Evolutionary conservation across 2,113 vertebrate species (phyloP), one percentile per base, ranked within the genome.

Genomic region (Paracanthobrama guichenoti): DNA sequence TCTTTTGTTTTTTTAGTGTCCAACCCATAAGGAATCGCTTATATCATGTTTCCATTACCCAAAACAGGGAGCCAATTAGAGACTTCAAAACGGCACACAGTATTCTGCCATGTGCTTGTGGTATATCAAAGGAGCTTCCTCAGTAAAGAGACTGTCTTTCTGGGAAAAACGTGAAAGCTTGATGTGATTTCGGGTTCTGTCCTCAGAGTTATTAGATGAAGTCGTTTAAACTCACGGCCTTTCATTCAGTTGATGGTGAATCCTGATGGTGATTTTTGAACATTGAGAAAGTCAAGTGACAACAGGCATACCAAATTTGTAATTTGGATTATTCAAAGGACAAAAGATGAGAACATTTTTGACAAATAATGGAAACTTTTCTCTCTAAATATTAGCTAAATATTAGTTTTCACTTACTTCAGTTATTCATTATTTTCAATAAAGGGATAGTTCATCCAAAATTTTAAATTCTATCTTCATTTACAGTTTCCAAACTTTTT

Each of bases 1-100:
- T 1, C 18, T 66, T 79, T 64, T 44, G 35, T 79, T 42, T 79
- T 44, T 66, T 22, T 7, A 48, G 14, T 14, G 42, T 18, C 18
- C 60, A 80, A 10, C 6, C 18, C 78, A 80, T 67, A 67, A 67
- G 78, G 78, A 80, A 67, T 80, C 6, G 8, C 79, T 80, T 80
- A 64, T 64, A 44, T 78, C 22, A 60, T 79, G 77, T 64, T 31
- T 48, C 57, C 42, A 48, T 62, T 44, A 60, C n/a, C 22, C 22
- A 24, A 78, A 78, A 60, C 75, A 79, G 64, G 77, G 24, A 79
- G 42, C 59, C 77, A 79, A 48, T 79, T 79, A 79, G 75, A 78
- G 57, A 28, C 77, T 64, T 64, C 59, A 79, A 79, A 64, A 46
- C 59, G 4, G 4, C 26, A 81, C 26, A 53, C 26, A 81, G 26